Evolutionary conservation across 2,888 invertebrate genomes (phyloP).

Genomic region (Apeira syringaria): DNA sequence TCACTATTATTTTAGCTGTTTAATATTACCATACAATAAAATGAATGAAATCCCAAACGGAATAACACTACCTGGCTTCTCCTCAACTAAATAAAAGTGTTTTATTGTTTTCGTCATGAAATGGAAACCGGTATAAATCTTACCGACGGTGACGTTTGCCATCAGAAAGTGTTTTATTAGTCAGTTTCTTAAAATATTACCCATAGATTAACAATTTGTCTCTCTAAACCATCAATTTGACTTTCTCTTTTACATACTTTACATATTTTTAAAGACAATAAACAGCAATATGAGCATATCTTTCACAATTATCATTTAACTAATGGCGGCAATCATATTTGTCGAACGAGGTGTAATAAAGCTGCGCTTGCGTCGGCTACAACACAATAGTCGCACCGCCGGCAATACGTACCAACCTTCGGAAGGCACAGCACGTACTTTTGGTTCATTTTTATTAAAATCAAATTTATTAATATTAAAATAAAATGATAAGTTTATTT

Average conservation of each 20-base stretch:
- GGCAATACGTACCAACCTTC: slow-evolving; percentile 72
- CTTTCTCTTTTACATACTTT: slow-evolving; percentile 20
- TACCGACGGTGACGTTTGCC: too few species aligned
- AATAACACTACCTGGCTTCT: too few species aligned
- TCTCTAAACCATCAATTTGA: slow-evolving; percentile 10
- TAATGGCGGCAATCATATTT: slow-evolving; percentile 34
- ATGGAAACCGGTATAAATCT: too few species aligned
- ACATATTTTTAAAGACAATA: slow-evolving; percentile 24
- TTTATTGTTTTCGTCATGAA: too few species aligned
- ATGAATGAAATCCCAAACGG: too few species aligned
- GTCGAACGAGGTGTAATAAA: slow-evolving; percentile 42
- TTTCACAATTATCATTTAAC: slow-evolving; percentile 23
- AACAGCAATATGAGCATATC: slow-evolving; percentile 25
- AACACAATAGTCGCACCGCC: slow-evolving; percentile 40
- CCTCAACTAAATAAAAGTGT: too few species aligned
- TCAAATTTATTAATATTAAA: slow-evolving; percentile 35
- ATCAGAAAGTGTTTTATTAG: slow-evolving; percentile 5
- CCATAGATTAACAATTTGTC: slow-evolving; percentile 21
- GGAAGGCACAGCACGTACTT: slow-evolving; percentile 68
- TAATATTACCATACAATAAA: too few species aligned
- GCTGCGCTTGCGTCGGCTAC: slow-evolving; percentile 50
- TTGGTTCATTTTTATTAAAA: slow-evolving; percentile 36
- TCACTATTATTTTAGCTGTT: too few species aligned
- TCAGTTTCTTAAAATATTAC: slow-evolving; percentile 13
- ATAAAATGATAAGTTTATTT: slow-evolving; percentile 65